Conservation (phyloP, 1,140 invertebrate genomes). For the Drosophila leontia region DNA sequence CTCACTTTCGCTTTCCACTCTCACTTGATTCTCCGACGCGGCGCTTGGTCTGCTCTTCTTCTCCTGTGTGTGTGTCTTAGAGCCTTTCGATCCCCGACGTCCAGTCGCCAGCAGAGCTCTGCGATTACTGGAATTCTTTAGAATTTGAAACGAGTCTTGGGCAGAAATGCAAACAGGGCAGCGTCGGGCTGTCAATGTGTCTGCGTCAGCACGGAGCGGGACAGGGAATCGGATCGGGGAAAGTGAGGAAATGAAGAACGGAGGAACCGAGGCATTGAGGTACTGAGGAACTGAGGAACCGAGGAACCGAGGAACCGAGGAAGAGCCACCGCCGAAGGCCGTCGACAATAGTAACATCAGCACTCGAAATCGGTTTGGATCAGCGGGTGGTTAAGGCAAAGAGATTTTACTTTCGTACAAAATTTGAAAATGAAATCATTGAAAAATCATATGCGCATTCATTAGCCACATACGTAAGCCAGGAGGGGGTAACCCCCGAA, state of each 20-base stretch:
- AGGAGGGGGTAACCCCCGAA: not conserved
- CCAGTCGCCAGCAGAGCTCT: conserved; percentile 57
- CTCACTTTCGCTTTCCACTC: conserved; percentile 32
- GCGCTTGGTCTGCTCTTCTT: not conserved
- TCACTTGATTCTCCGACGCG: not conserved
- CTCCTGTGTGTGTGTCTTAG: not conserved
- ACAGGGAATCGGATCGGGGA: not conserved
- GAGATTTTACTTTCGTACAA: conserved; percentile 13
- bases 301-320: not conserved
- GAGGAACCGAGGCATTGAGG: not conserved
- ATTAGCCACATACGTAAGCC: not conserved
- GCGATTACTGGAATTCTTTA: conserved; percentile 65
- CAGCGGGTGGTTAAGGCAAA: not conserved
- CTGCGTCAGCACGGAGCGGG: conserved; percentile 26
- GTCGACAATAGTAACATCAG: conserved; percentile 15
- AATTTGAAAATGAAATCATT: conserved; percentile 18
- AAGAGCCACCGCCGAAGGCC: conserved; percentile 8
- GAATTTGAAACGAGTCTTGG: conserved; percentile 66
- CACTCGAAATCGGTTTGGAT: conserved; percentile 4
- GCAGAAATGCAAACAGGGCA: conserved; percentile 50
- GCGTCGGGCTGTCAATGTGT: conserved; percentile 33
- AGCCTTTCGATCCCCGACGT: conserved; percentile 41
- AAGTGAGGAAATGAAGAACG: not conserved
- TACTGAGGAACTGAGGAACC: not conserved
- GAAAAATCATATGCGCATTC: conserved; percentile 9